These are phyloP conservation scores for Chloromyia formosa DNA, from an alignment of 2,888 invertebrate genomes.

Conservation along the genomic window DNA sequence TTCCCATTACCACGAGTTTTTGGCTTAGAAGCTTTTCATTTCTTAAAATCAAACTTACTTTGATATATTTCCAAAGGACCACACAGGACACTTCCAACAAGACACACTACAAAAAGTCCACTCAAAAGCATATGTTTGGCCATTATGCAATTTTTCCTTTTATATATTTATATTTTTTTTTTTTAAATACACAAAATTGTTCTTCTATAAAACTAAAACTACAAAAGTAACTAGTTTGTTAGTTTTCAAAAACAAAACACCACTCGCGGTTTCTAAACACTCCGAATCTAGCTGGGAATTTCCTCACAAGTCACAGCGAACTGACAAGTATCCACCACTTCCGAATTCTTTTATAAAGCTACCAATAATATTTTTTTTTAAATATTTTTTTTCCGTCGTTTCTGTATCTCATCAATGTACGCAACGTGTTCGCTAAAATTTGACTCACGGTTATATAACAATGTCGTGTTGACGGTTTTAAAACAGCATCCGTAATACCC, in stretches of 20 bases:
- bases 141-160: slow-evolving; percentile 9
- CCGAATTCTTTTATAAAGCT: slow-evolving; percentile 40
- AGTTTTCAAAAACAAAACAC: background rate
- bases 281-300: background rate
- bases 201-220: background rate
- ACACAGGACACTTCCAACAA: background rate
- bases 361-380: background rate
- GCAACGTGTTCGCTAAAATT: too few relatives aligned
- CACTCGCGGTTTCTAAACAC: background rate
- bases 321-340: slow-evolving; percentile 12
- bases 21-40: too few relatives aligned
- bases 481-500: too few relatives aligned
- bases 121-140: slow-evolving; percentile 23
- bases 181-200: background rate
- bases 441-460: too few relatives aligned
- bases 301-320: background rate
- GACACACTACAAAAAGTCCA: background rate
- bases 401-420: too few relatives aligned
- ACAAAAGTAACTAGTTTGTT: too few relatives aligned
- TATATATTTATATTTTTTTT: background rate
- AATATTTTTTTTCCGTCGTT: background rate
- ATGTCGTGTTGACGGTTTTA: too few relatives aligned
- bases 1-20: too few relatives aligned
- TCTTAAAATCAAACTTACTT: slow-evolving; percentile 38
- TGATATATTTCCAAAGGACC: slow-evolving; percentile 22